Evolutionary conservation across 2,888 invertebrate genomes (phyloP), one percentile per base, ranked within the genome.

Genomic region (Chrysolina haemoptera): DNA sequence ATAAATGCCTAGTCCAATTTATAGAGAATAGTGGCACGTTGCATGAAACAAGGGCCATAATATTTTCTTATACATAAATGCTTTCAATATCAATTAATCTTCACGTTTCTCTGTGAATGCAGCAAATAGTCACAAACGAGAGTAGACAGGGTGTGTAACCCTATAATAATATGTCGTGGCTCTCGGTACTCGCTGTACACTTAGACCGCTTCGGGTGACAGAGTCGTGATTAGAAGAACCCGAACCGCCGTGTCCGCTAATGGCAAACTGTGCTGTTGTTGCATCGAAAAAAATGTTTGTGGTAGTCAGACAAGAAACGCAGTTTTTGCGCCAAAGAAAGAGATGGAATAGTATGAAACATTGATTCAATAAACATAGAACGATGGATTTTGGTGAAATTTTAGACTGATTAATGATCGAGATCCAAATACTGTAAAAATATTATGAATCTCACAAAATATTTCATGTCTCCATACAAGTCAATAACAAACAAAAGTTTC

Each of bases 121-220:
- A 48, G 16, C 10, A 16, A 48, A 16, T 20, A 3, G 20, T 20
- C 53, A 11, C 18, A 20, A 12, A 22, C n/a, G 59, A 12, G 12
- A 27, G 2, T 11, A 59, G 35, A 64, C 66, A 69, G 76, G 76
- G 78, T 76, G 72, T 74, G 75, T 76, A 75, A 77, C 76, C 77
- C 77, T 77, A 74, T 75, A 77, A 66, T 66, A 66, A 48, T 50
- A 35, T 35, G 62, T 53, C 66, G 68, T 59, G 35, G 53, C 50
- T 46, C 50, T 27, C 63, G 73, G 75, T 70, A 76, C 75, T 73
- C 74, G 68, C 70, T 80, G 79, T 84, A 73, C 81, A 22, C n/a
- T 59, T n/a, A 48, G 46, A 65, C 4, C n/a, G 84, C 85, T 84
- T 74, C 82, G 79, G 85, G 85, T 84, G 85, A 85, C 85, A 84